These are phyloP conservation scores for Heliornis fulica DNA, from an alignment of 2,113 vertebrate genomes.

Conservation along the genomic window DNA sequence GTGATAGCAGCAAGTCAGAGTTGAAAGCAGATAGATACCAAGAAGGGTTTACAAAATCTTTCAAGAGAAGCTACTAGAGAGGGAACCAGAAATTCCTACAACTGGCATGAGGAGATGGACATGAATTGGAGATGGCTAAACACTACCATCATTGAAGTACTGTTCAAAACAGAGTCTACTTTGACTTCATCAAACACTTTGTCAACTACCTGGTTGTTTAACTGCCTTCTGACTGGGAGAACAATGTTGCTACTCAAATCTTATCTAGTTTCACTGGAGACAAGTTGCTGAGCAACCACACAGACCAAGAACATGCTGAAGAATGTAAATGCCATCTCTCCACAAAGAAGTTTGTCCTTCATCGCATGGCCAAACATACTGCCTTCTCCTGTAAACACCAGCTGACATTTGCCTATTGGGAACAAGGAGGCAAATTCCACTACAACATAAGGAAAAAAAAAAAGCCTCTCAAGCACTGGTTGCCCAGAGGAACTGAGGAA, in stretches of 20 bases:
- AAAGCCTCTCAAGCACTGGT: not conserved
- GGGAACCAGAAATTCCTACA: not conserved
- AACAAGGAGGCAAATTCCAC: conserved; percentile 16
- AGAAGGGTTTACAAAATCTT: not conserved
- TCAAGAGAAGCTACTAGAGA: not conserved
- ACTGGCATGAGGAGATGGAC: not conserved
- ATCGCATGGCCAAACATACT: not conserved
- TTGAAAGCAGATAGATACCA: not conserved
- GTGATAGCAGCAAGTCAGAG: not conserved
- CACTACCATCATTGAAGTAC: not conserved
- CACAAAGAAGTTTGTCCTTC: conserved; percentile 3
- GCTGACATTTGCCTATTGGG: not conserved
- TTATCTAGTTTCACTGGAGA: conserved; percentile 38
- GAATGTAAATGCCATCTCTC: conserved; percentile 26
- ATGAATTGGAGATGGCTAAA: not conserved
- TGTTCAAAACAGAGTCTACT: not conserved
- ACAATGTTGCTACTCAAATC: conserved; percentile 9
- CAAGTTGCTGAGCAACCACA: conserved; percentile 15
- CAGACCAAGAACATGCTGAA: not conserved
- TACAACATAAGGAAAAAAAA: fast-evolving
- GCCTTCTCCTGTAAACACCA: conserved; percentile 7
- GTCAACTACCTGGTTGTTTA: not conserved
- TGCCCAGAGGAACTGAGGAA: not conserved
- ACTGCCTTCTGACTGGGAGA: not conserved
- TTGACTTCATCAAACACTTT: not conserved